A percentile compares a stretch with the other conserved stretches of the same genome.
Evolutionary conservation across 1,140 invertebrate species (phyloP).

Genomic region (Rhagoletis pomonella): DNA sequence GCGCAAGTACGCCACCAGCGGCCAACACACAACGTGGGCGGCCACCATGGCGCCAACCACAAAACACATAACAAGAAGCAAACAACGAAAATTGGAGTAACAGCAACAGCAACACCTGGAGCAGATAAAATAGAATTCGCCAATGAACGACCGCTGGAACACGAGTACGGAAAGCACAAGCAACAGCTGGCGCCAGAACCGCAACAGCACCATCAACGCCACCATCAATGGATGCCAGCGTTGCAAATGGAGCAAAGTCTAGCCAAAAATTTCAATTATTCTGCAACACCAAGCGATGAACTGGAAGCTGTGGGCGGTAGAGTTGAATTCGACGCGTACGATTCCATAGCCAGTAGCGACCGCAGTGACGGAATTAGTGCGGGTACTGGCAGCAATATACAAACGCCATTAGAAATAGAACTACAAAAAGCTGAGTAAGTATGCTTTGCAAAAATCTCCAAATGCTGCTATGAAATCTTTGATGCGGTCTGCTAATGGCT

Average conservation of each 20-base stretch:
- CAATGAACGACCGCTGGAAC: slow-evolving; percentile 4
- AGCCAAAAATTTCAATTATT: slow-evolving; percentile 63
- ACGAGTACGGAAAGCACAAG: not conserved
- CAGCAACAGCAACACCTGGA: not conserved
- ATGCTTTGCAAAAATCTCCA: not conserved
- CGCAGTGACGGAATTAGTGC: not conserved
- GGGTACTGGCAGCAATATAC: slow-evolving; percentile 54
- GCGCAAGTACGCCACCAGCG: slow-evolving; percentile 2
- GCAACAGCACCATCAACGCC: slow-evolving; percentile 55
- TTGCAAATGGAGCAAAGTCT: slow-evolving; percentile 56
- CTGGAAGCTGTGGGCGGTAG: slow-evolving; percentile 12
- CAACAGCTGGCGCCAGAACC: not conserved
- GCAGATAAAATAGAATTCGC: not conserved
- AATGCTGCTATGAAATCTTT: too few species aligned
- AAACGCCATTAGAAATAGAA: slow-evolving; percentile 58
- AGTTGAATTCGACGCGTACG: not conserved
- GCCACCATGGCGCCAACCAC: not conserved
- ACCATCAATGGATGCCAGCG: slow-evolving; percentile 56
- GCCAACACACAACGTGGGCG: not conserved
- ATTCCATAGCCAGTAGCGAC: not conserved
- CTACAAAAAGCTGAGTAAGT: slow-evolving; percentile 66
- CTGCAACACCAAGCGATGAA: slow-evolving; percentile 56
- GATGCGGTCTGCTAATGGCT: too few species aligned
- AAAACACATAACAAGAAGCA: slow-evolving; percentile 14
- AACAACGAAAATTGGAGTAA: not conserved